phyloP scores from a whole-genome alignment of 2,797 vertebrate species.

The Acanthopagrus latus region DNA sequence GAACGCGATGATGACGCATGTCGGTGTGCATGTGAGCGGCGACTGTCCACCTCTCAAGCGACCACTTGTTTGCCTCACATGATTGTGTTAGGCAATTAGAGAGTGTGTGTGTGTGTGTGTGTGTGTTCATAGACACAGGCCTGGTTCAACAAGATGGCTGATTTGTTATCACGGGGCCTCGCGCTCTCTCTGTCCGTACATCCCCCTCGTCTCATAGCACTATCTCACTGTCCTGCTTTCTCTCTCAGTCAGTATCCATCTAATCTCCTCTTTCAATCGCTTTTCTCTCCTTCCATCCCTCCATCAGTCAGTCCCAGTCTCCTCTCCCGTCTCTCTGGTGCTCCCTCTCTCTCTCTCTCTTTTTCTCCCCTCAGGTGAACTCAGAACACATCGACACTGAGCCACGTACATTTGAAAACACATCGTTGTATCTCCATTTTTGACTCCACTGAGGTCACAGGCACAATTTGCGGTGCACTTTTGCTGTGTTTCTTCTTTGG shows the following conservation, averaged over 20 bases:
- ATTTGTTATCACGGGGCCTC: conserved; percentile 67
- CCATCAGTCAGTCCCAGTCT: conserved; percentile 29
- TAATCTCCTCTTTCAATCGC: conserved; percentile 58
- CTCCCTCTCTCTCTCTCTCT: neutral
- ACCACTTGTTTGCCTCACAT: conserved; percentile 71
- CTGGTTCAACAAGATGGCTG: conserved; percentile 72
- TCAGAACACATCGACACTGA: conserved; percentile 22
- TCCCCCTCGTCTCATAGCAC: conserved; percentile 45
- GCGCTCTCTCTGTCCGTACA: conserved; percentile 28
- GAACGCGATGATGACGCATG: conserved; percentile 64
- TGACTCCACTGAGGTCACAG: neutral
- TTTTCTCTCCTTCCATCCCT: conserved; percentile 32
- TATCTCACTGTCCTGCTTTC: conserved; percentile 43
- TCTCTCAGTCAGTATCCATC: conserved; percentile 60
- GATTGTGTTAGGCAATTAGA: conserved; percentile 74
- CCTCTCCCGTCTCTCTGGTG: conserved; percentile 13
- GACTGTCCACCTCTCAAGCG: conserved; percentile 54
- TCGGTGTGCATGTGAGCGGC: conserved; percentile 33
- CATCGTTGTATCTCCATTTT: conserved; percentile 2
- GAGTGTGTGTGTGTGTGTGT: conserved; percentile 22
- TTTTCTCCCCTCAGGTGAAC: conserved; percentile 29
- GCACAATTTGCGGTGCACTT: neutral
- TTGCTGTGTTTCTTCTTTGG: neutral
- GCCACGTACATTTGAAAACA: neutral
- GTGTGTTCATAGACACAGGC: conserved; percentile 45